phyloP scores from a whole-genome alignment of 2,113 vertebrate genomes.

The Toxotes chatareus region DNA sequence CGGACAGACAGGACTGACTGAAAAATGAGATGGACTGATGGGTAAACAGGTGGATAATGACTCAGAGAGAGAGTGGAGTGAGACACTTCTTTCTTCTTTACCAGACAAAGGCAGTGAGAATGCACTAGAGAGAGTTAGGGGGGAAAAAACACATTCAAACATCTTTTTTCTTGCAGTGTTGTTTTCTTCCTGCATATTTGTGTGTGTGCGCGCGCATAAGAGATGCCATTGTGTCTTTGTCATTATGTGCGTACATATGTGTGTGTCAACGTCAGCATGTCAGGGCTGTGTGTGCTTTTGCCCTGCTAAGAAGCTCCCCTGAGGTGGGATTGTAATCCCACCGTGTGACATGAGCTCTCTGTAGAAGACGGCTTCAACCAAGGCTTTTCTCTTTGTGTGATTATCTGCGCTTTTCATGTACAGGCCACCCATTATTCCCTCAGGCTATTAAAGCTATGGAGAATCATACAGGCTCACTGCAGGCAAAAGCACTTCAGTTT shows the following conservation, averaged over 20 bases:
- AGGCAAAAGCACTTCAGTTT: slow-evolving; percentile 36
- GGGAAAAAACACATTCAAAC: slow-evolving; percentile 11
- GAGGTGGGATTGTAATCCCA: slow-evolving; percentile 67
- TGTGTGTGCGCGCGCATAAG: slow-evolving; percentile 1
- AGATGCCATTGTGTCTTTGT: slow-evolving; percentile 42
- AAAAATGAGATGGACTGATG: slow-evolving; percentile 62
- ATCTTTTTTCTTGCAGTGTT: not conserved
- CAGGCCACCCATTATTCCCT: slow-evolving; percentile 64
- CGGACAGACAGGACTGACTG: slow-evolving; percentile 46
- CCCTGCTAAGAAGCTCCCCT: slow-evolving; percentile 54
- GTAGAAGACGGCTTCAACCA: slow-evolving; percentile 52
- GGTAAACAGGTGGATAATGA: slow-evolving; percentile 56
- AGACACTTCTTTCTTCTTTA: slow-evolving; percentile 27
- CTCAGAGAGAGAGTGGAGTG: slow-evolving; percentile 36
- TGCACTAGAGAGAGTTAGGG: not conserved
- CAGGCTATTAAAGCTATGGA: slow-evolving; percentile 60
- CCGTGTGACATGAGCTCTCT: slow-evolving; percentile 62
- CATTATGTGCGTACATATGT: slow-evolving; percentile 16
- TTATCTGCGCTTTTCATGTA: slow-evolving; percentile 71
- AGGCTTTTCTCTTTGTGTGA: slow-evolving; percentile 65
- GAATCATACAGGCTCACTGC: slow-evolving; percentile 47
- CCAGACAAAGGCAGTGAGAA: slow-evolving; percentile 37
- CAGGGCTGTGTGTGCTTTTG: slow-evolving; percentile 40
- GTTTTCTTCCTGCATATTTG: not conserved
- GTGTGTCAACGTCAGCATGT: slow-evolving; percentile 21